Evolutionary conservation across 2,113 vertebrate species (phyloP).

Genomic region (Tylochromis polylepis): DNA sequence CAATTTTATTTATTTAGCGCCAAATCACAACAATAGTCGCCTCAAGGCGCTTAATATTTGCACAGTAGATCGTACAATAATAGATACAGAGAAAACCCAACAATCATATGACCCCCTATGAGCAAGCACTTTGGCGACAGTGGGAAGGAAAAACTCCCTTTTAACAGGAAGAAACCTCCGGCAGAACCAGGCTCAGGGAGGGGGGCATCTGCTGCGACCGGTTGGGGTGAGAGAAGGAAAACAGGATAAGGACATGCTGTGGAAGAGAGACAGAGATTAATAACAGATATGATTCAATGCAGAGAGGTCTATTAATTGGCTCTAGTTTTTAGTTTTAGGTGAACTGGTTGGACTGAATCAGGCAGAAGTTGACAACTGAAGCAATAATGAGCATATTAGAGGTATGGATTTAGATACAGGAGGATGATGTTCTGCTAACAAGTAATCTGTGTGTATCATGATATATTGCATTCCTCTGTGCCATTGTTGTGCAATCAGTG

Average conservation of each 20-base stretch:
- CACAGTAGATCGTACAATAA: too few species aligned
- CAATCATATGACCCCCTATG: neutral
- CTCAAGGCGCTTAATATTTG: too few species aligned
- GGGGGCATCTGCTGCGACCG: neutral
- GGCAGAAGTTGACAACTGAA: neutral
- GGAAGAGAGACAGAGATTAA: too few species aligned
- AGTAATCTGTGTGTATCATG: neutral
- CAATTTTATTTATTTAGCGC: too few species aligned
- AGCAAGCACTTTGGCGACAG: neutral
- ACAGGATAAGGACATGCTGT: too few species aligned
- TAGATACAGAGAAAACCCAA: neutral
- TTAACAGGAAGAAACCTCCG: neutral
- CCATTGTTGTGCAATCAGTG: neutral
- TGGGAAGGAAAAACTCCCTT: neutral
- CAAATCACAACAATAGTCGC: too few species aligned
- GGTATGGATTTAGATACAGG: neutral
- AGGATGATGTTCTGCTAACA: neutral
- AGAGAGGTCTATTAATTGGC: too few species aligned
- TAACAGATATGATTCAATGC: too few species aligned
- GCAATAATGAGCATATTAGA: neutral
- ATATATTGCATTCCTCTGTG: neutral
- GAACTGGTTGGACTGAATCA: neutral
- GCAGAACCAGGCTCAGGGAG: neutral
- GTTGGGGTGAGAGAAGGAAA: neutral
- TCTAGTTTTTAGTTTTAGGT: neutral